phyloP scores from a whole-genome alignment of 2,797 vertebrate species.

The Hypotaenidia philippensis region DNA sequence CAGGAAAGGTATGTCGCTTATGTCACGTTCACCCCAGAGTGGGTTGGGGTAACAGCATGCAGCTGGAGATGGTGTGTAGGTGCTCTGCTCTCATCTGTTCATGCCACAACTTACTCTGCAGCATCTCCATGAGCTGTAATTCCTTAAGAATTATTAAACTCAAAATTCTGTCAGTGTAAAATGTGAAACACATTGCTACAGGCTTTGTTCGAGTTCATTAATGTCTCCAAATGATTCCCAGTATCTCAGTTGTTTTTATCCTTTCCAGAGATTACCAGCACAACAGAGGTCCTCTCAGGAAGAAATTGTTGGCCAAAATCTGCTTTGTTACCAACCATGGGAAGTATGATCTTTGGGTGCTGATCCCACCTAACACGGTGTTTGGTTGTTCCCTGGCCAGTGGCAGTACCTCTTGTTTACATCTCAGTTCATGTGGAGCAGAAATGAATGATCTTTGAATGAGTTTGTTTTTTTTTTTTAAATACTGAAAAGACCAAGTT shows the following conservation, averaged over 20 bases:
- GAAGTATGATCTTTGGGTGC: not conserved
- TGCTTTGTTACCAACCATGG: not conserved
- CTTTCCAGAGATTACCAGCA: not conserved
- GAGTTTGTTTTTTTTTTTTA: not conserved
- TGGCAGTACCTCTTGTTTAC: not conserved
- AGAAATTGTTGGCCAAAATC: not conserved
- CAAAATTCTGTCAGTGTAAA: not conserved
- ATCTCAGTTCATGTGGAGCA: not conserved
- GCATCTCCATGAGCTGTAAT: not conserved
- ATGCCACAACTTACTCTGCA: not conserved
- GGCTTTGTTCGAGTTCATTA: not conserved
- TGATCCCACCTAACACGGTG: not conserved
- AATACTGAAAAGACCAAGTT: not conserved
- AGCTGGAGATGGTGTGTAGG: not conserved
- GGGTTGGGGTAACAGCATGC: not conserved
- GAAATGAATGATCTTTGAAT: not conserved
- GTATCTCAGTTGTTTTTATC: not conserved
- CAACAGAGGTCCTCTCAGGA: not conserved
- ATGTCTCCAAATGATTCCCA: not conserved
- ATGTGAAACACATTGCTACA: not conserved
- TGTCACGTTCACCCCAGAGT: not conserved
- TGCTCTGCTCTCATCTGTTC: not conserved
- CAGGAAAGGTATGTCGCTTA: not conserved
- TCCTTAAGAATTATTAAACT: not conserved
- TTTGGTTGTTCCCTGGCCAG: not conserved